Conservation (phyloP, 1,140 invertebrate species). For the Belonocnema kinseyi region DNA sequence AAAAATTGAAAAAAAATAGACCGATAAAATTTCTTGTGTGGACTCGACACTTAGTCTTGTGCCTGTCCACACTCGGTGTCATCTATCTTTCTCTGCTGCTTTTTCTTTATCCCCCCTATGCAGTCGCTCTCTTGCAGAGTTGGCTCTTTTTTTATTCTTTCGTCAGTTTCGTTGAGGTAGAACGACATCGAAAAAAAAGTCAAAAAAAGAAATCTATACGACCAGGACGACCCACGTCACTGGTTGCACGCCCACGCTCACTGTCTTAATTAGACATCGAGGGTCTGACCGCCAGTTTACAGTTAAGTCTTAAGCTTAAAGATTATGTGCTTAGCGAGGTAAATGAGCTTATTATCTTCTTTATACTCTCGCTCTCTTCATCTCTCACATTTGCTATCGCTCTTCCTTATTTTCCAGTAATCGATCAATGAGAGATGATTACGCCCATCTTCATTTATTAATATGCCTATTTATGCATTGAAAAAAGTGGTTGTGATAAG, state of each 20-base stretch:
- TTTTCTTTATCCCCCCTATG: constrained; percentile 6
- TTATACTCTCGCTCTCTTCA: constrained; percentile 6
- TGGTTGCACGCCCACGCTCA: constrained; percentile 56
- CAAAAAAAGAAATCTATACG: constrained; percentile 32
- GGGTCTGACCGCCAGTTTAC: constrained; percentile 45
- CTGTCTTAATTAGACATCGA: constrained; percentile 57
- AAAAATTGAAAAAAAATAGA: background rate
- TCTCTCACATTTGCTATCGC: constrained; percentile 23
- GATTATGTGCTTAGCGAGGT: constrained; percentile 13
- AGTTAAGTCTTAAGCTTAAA: constrained; percentile 49
- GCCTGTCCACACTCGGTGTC: constrained; percentile 16
- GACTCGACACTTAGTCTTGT: constrained; percentile 2
- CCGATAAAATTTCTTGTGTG: background rate
- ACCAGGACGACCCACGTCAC: constrained; percentile 33
- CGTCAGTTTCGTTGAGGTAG: constrained; percentile 5
- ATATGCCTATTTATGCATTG: too few species aligned
- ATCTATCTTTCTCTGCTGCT: constrained; percentile 2
- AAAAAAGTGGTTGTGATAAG: too few species aligned
- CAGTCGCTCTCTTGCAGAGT: constrained; percentile 14
- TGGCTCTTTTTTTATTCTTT: constrained; percentile 18
- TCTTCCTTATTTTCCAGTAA: constrained; percentile 2
- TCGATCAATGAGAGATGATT: too few species aligned
- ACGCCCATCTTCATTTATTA: too few species aligned
- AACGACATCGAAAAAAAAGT: constrained; percentile 36
- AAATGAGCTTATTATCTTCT: constrained; percentile 18